Percentiles rank a stretch among this genome's conserved stretches.
Conservation (phyloP, 2,797 vertebrate genomes). For the Nasua narica region DNA sequence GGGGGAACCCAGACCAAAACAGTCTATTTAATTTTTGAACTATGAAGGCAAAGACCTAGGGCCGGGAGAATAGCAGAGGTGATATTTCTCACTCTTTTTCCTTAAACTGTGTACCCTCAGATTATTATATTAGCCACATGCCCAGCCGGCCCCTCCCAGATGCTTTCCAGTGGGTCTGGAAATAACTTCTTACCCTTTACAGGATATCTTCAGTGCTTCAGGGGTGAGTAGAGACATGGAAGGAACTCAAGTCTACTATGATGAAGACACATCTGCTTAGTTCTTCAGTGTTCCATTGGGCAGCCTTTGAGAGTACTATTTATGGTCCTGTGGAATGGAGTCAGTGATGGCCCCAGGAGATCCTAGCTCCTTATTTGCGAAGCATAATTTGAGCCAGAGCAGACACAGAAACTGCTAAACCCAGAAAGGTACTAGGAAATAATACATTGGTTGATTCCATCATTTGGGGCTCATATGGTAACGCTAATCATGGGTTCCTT, state of each 20-base stretch:
- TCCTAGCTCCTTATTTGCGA: neutral
- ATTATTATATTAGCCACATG: neutral
- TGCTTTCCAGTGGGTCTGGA: neutral
- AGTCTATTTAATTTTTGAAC: conserved; percentile 27
- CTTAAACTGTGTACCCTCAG: neutral
- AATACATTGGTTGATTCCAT: neutral
- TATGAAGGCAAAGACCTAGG: neutral
- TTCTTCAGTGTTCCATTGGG: neutral
- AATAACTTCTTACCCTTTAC: neutral
- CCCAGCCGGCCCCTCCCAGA: neutral
- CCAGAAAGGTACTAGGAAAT: neutral
- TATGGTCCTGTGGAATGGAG: neutral
- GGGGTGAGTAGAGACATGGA: neutral
- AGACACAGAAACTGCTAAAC: neutral
- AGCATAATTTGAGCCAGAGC: conserved; percentile 24
- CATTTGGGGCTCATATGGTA: neutral
- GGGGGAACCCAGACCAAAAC: neutral
- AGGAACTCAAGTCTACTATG: neutral
- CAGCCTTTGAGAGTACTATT: neutral
- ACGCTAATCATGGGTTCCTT: neutral
- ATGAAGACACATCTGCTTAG: neutral
- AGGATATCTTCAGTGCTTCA: neutral
- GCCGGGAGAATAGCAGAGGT: neutral
- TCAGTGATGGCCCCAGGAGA: neutral
- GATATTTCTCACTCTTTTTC: neutral